Conservation (phyloP, 2,113 vertebrate genomes). For the Todiramphus chloris region DNA sequence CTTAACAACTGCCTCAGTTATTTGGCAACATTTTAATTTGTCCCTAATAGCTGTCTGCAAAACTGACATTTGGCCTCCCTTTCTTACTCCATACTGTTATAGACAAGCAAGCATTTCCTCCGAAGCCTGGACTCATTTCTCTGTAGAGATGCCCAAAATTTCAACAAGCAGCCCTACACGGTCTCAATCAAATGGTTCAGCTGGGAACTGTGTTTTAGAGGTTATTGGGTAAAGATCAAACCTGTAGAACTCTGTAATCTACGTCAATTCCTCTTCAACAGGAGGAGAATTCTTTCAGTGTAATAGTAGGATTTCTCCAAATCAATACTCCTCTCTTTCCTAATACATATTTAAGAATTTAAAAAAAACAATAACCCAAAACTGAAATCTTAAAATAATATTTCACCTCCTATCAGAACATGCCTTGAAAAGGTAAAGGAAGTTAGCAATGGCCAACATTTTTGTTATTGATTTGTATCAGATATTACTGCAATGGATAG, state of each 20-base stretch:
- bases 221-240: not conserved
- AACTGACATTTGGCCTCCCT: not conserved
- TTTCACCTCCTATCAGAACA: not conserved
- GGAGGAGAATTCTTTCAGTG: not conserved
- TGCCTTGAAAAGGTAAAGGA: not conserved
- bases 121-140: not conserved
- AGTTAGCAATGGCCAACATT: not conserved
- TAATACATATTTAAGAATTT: not conserved
- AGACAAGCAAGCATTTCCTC: constrained; percentile 5
- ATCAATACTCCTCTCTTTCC: not conserved
- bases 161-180: not conserved
- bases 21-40: not conserved
- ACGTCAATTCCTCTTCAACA: not conserved
- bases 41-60: not conserved
- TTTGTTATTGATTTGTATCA: not conserved
- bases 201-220: not conserved
- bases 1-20: not conserved
- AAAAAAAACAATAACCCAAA: not conserved
- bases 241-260: not conserved
- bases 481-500: not conserved
- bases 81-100: not conserved
- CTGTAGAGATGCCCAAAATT: not conserved
- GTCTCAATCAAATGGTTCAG: not conserved
- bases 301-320: not conserved
- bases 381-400: not conserved